Conservation (phyloP, 2,888 invertebrate genomes). For the Tenthredo mesomela region DNA sequence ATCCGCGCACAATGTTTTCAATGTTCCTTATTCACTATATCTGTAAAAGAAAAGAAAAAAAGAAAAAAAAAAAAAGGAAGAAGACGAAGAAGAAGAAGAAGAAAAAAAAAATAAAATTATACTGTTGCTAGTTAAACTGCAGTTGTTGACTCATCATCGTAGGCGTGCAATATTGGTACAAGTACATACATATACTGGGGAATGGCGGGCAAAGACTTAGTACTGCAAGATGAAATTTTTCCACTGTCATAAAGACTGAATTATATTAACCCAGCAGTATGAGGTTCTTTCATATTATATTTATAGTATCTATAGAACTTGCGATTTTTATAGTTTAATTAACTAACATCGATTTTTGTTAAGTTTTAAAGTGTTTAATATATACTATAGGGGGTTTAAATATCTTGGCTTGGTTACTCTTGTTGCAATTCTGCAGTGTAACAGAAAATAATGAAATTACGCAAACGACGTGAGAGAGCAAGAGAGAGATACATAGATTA, state of each 20-base stretch:
- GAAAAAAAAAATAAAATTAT: background rate
- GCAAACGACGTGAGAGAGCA: background rate
- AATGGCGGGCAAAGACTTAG: background rate
- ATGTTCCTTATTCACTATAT: background rate
- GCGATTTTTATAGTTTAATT: no score
- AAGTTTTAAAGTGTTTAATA: no score
- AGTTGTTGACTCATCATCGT: slow-evolving; percentile 18
- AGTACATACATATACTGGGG: background rate
- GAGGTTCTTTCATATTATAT: no score
- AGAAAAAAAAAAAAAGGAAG: background rate
- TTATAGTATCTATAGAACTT: no score
- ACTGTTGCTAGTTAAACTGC: background rate
- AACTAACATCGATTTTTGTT: no score
- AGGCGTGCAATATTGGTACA: background rate
- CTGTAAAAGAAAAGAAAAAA: background rate
- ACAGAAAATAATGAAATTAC: background rate
- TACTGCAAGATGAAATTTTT: background rate
- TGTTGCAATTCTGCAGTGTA: background rate
- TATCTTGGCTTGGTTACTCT: background rate
- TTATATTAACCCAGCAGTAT: background rate
- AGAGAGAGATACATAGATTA: no score
- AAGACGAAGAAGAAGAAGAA: no score
- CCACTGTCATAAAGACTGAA: background rate
- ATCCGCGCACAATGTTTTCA: background rate
- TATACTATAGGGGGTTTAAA: background rate